Evolutionary conservation across 2,888 invertebrate species (phyloP).

Genomic region (Herminia tarsipennalis): DNA sequence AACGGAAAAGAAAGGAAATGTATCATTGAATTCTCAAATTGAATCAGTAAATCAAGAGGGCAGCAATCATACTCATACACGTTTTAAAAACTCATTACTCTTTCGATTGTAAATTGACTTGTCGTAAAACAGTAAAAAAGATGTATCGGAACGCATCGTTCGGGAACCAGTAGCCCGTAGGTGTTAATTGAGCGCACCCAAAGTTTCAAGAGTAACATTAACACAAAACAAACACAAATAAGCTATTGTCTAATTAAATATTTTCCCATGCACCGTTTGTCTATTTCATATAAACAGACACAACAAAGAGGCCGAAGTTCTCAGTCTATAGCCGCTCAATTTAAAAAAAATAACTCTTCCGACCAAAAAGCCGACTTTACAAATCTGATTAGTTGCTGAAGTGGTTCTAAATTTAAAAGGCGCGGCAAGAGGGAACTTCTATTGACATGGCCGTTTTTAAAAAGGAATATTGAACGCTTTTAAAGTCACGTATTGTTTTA

Average conservation of each 20-base stretch:
- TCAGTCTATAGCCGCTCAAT: conserved; percentile 60
- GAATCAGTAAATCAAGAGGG: background rate
- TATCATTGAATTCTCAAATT: background rate
- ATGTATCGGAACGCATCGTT: conserved; percentile 44
- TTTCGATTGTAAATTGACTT: conserved; percentile 67
- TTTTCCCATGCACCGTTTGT: conserved; percentile 77
- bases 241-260: conserved; percentile 85
- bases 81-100: conserved; percentile 52
- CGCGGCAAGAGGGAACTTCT: conserved; percentile 59
- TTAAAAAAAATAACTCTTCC: conserved; percentile 48
- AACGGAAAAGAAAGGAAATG: background rate
- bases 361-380: conserved; percentile 75
- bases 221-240: conserved; percentile 84
- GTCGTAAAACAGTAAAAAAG: conserved; percentile 68
- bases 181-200: conserved; percentile 77
- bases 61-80: conserved; percentile 19
- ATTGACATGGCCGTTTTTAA: conserved; percentile 69
- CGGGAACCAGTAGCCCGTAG: conserved; percentile 70
- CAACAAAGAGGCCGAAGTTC: conserved; percentile 71
- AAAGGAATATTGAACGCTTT: conserved; percentile 66
- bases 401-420: conserved; percentile 84
- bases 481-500: conserved; percentile 69
- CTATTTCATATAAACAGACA: conserved; percentile 59
- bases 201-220: conserved; percentile 79
- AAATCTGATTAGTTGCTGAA: conserved; percentile 80